A percentile compares a stretch with the other conserved stretches of the same genome.
Evolutionary conservation across 2,888 invertebrate species (phyloP).

Genomic region (Creontiades dilutus): DNA sequence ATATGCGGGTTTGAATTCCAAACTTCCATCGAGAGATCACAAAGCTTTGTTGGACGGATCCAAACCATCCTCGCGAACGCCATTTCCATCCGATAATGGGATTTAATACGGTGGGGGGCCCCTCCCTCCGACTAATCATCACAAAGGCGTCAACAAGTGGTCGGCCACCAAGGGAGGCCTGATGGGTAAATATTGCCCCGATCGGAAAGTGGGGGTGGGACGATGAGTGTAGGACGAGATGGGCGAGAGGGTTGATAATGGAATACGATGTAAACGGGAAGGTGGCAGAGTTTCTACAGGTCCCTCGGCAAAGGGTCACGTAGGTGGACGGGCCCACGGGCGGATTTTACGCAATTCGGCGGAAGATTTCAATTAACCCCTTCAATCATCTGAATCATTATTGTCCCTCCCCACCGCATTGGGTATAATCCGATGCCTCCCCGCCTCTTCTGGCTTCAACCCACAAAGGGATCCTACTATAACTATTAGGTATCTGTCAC

Average conservation of each 20-base stretch:
- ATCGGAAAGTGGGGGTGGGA: neutral
- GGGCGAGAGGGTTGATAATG: neutral
- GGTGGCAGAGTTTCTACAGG: conserved; percentile 28
- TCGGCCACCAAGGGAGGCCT: neutral
- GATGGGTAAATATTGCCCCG: conserved; percentile 20
- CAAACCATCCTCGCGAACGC: neutral
- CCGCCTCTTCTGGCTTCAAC: neutral
- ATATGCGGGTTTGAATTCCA: conserved; percentile 10
- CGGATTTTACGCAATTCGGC: conserved; percentile 8
- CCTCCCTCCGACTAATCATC: neutral
- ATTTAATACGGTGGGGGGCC: neutral
- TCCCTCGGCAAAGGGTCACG: neutral
- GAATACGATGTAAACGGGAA: neutral
- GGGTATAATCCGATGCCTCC: neutral
- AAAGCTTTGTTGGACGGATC: neutral
- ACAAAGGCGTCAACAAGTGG: conserved; percentile 39
- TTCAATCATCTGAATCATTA: neutral
- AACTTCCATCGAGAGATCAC: neutral
- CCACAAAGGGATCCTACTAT: neutral
- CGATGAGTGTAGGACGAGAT: neutral
- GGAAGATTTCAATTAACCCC: conserved; percentile 19
- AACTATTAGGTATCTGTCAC: conserved; percentile 11
- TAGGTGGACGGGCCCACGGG: neutral
- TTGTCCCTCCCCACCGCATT: neutral
- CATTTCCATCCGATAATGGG: conserved; percentile 30